Percentiles rank a stretch among this genome's conserved stretches.
Conservation (phyloP, 2,113 vertebrate genomes). For the Cyanoramphus novaezelandiae region DNA sequence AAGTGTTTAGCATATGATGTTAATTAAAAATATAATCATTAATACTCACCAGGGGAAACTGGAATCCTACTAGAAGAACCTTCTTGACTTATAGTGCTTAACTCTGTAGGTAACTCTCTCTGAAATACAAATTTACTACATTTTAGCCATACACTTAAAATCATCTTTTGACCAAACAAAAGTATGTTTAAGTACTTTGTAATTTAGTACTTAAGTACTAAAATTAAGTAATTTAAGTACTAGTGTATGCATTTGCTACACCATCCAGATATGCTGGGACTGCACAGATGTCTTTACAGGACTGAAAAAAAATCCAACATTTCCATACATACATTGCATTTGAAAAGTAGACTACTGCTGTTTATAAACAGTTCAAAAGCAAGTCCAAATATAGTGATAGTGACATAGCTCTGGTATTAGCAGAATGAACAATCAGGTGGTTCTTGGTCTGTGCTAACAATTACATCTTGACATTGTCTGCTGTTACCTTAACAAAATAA, state of each 20-base stretch:
- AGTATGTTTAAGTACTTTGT: neutral
- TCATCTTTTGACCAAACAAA: neutral
- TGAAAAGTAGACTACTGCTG: neutral
- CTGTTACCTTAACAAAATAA: neutral
- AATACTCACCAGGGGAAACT: slow-evolving; percentile 67
- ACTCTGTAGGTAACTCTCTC: slow-evolving; percentile 48
- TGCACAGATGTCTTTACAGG: neutral
- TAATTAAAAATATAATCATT: neutral
- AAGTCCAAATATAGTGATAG: neutral
- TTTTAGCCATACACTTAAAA: neutral
- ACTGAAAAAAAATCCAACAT: neutral
- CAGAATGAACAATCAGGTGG: neutral
- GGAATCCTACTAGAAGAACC: neutral
- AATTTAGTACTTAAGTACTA: neutral
- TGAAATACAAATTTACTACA: slow-evolving; percentile 51
- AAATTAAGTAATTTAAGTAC: neutral
- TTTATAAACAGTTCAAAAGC: neutral
- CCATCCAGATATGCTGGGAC: neutral
- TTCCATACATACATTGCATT: neutral
- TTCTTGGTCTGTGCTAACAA: neutral
- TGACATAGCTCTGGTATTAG: neutral
- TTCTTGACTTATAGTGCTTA: slow-evolving; percentile 37
- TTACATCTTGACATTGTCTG: neutral
- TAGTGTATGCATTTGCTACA: neutral
- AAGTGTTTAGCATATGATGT: neutral